Evolutionary conservation across 2,113 vertebrate genomes (phyloP), one percentile per base, ranked within the genome.

Genomic region (Laterallus jamaicensis): DNA sequence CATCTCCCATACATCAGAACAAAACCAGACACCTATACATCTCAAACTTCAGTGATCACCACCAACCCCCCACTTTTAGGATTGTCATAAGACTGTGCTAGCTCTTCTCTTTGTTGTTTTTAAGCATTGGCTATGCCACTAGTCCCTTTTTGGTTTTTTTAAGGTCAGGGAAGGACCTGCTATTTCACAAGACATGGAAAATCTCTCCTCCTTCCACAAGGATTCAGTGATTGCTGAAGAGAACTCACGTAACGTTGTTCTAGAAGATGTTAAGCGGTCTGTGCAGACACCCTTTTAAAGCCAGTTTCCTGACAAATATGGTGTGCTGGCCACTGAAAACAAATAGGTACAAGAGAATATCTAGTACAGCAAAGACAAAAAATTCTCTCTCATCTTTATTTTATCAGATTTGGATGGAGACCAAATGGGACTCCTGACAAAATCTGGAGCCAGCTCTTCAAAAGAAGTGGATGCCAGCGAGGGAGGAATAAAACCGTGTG

Each of bases 311-410:
- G 64, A 77, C 7, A 83, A 78, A 75, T 28, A 58, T 0, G 0
- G 26, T 40, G 35, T 62, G 50, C 12, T 50, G 82, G 69, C 21
- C 60, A 71, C 67, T 37, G 39, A 90, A 94, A 83, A 24, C 28
- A 83, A 96, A 75, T 14, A 71, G 0, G 0, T 63, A 6, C 29
- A 75, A 60, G 24, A 92, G 11, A 93, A n/a, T 6, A 24, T 39
- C 44, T 73, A 11, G 10, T 82, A 67, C 7, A 80, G n/a, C 75
- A 74, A 76, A 90, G 15, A 60, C 14, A 69, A 5, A 63, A 42
- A 74, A 70, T 93, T 74, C 21, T 52, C n/a, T 82, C 44, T 85
- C 62, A 49, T 79, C 49, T 87, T 91, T 90, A 80, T 85, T 93
- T 82, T 11, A 86, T 59, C 79, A 86, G 75, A 90, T 55, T 55